These are phyloP conservation scores for Timandra comae DNA, from an alignment of 2,888 invertebrate genomes.

Conservation along the genomic window DNA sequence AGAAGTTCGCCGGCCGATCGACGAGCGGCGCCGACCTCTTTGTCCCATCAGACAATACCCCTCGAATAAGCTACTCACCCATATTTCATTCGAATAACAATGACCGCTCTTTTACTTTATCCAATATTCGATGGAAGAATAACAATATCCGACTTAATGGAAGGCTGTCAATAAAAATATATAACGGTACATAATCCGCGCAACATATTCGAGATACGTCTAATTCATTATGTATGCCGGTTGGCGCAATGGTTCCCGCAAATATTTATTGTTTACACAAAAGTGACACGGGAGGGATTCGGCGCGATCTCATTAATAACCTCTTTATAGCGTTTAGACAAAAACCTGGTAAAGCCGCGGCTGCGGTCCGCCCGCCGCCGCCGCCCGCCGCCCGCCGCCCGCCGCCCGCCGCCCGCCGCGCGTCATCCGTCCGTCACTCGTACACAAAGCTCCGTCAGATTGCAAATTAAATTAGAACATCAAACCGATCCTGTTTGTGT, in stretches of 20 bases:
- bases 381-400: constrained; percentile 51
- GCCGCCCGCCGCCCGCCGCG: constrained; percentile 36
- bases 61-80: constrained; percentile 47
- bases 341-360: constrained; percentile 42
- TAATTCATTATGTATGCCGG: constrained; percentile 29
- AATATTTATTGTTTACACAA: constrained; percentile 39
- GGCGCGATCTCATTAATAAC: constrained; percentile 47
- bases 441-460: constrained; percentile 54
- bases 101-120: constrained; percentile 52
- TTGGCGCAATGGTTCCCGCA: constrained; percentile 28
- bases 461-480: constrained; percentile 64
- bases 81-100: constrained; percentile 64
- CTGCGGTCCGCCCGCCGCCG: constrained; percentile 42
- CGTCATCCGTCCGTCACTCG: constrained; percentile 53
- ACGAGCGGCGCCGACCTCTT: constrained; percentile 40
- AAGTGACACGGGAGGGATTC: constrained; percentile 44
- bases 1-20: constrained; percentile 41
- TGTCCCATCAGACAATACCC: constrained; percentile 54
- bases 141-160: constrained; percentile 29
- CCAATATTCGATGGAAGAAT: constrained; percentile 48
- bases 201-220: constrained; percentile 19
- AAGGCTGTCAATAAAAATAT: constrained; percentile 23
- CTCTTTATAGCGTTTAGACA: constrained; percentile 46
- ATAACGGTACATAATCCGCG: constrained; percentile 19
- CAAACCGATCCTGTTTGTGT: constrained; percentile 48